A percentile compares a stretch with the other conserved stretches of the same genome.
phyloP scores from a whole-genome alignment of 2,797 vertebrate genomes.

The Anniella stebbinsi region DNA sequence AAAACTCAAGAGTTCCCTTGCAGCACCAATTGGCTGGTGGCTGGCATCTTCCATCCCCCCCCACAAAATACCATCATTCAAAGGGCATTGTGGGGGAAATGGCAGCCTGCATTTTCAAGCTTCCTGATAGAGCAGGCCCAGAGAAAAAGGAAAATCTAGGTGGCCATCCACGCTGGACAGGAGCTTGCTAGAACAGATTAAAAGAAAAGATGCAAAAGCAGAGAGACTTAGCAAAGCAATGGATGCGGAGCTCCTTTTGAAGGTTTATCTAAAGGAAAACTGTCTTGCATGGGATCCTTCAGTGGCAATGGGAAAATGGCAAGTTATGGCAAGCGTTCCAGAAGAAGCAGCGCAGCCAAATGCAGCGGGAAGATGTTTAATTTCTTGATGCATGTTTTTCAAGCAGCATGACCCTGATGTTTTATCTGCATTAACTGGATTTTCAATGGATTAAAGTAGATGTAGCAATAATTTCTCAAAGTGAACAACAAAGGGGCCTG shows the following conservation, averaged over 20 bases:
- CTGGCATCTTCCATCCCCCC: too few species aligned
- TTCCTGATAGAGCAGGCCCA: background rate
- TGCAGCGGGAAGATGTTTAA: background rate
- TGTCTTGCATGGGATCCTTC: background rate
- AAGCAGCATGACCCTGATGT: too few species aligned
- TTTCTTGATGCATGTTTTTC: background rate
- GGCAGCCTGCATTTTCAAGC: background rate
- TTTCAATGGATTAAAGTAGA: background rate
- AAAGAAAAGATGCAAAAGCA: background rate
- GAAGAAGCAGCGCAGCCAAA: too few species aligned
- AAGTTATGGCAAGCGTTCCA: background rate
- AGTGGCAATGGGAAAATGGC: background rate
- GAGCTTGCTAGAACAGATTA: background rate
- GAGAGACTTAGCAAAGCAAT: constrained; percentile 23
- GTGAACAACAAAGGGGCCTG: background rate
- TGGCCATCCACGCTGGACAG: background rate
- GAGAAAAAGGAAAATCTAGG: background rate
- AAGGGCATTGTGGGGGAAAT: too few species aligned
- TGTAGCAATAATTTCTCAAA: background rate
- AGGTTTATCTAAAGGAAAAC: background rate
- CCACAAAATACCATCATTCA: too few species aligned
- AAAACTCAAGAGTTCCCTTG: background rate
- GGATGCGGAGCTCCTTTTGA: background rate
- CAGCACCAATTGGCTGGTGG: too few species aligned
- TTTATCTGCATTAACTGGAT: too few species aligned